Base-by-base conservation (phyloP, 2,888 invertebrate species). In the Stenurella melanura region DNA sequence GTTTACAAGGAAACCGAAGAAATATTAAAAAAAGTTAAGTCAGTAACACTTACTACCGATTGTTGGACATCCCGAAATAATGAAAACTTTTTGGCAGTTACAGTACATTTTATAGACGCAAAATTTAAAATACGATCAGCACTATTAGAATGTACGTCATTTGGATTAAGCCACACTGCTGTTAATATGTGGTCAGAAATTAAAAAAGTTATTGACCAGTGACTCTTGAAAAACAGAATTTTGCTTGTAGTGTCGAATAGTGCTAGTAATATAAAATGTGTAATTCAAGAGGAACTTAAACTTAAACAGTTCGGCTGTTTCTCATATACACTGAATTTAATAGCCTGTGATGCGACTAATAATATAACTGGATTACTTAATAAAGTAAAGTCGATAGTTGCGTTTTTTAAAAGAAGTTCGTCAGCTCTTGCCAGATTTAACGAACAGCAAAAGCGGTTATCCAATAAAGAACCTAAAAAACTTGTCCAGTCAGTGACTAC, bases 21-120 rank as follows among this genome's bases (percentile, higher is more conserved):
- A n/a, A 30, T 17, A 34, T 17, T 63, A 30, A n/a, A 30, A 17
- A 38, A 63, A 12, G 63, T 73, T 7, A 17, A 34, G 17, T n/a
- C 60, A 19, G 70, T 76, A 17, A 71, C 64, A 21, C 26, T 86
- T 42, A 86, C 86, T n/a, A 85, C 84, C 3, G 86, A 87, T 76
- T 81, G 82, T 67, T 85, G 86, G 86, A 85, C 85, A 30, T 87
- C 86, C 6, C 38, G 76, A 10, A 84, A 80, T 67, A 82, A 75
- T 54, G 85, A 86, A 63, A 83, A 78, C 75, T 85, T 74, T 79
- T 74, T 86, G 42, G 84, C 78, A n/a, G 81, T 84, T 9, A 85
- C 83, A 7, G 82, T 64, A 9, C 85, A 86, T 78, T 86, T 80
- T 72, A 74, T 85, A 26, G 63, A 81, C 61, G 69, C 80, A 3